phyloP scores from a whole-genome alignment of 2,797 vertebrate genomes.

The Myotis daubentonii region DNA sequence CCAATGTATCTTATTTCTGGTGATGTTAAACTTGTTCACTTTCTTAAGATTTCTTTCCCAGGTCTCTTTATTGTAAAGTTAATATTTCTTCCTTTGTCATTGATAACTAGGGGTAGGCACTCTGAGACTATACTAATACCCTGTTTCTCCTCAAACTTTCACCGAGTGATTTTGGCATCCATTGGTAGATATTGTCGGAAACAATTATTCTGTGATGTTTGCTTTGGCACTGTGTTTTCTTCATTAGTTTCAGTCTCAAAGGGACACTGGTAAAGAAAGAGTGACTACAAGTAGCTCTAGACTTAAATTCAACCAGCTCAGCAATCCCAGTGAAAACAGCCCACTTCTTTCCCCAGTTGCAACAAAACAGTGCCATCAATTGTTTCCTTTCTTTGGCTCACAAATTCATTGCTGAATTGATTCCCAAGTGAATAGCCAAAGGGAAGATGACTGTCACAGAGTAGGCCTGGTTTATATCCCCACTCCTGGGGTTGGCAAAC shows the following conservation, averaged over 20 bases:
- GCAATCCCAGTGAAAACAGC: neutral
- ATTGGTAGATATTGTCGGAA: neutral
- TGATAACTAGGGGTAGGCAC: neutral
- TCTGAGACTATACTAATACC: neutral
- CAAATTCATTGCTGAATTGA: neutral
- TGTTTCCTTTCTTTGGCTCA: neutral
- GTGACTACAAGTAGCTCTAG: neutral
- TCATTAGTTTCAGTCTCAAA: neutral
- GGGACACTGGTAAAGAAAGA: neutral
- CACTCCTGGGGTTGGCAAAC: neutral
- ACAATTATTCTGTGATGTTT: neutral
- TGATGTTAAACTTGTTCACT: neutral
- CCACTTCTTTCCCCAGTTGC: neutral
- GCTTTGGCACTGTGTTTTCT: neutral
- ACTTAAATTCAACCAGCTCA: neutral
- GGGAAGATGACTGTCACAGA: neutral
- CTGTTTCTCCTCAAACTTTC: conserved; percentile 2
- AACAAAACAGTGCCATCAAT: neutral
- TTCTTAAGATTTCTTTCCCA: neutral
- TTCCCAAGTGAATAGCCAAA: neutral
- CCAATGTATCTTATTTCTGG: neutral
- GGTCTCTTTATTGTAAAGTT: neutral
- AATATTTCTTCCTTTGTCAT: neutral
- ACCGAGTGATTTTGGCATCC: neutral
- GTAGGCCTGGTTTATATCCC: neutral